Evolutionary conservation across 1,140 invertebrate genomes (phyloP), one percentile per base, ranked within the genome.

Genomic region (Papilio polytes): DNA sequence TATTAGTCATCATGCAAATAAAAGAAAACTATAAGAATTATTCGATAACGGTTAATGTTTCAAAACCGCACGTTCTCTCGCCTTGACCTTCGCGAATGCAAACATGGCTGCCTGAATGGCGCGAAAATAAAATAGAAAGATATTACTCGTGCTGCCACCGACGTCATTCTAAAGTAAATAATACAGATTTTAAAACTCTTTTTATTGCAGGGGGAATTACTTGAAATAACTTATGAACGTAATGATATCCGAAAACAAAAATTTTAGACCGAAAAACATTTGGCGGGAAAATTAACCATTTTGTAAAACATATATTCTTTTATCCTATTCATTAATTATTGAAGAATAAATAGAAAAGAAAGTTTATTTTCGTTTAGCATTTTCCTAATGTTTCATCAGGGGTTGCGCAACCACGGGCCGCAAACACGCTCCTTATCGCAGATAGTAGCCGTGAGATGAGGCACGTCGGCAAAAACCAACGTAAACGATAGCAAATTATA

Each of bases 111-210:
- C 53, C 53, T 56, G 53, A 56, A 20, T 56, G n/a, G 53, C 53
- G 41, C 74, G 74, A 46, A 70, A 76, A 76, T 76, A 48, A 76
- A 76, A 76, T 76, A 53, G 74, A 76, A 76, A 48, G 44, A 76
- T 76, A 70, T 36, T 70, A 70, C 63, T 70, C 63, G 63, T 36
- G 63, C 26, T 13, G 63, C 63, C 63, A 70, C 2, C 63, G 4
- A 70, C 63, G 63, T 70, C 63, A 70, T 70, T 70, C 12, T 70
- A 70, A 31, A 31, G 26, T 70, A 26, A 66, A 36, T 66, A 31
- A 7, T 22, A 18, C 10, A 15, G 13, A 12, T 15, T 7, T 15
- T 70, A 13, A 70, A 70, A 70, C 13, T 70, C 10, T 70, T 31
- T 66, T 59, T 63, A 22, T 66, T 70, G 36, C 53, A n/a, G 3